Evolutionary conservation across 1,140 invertebrate genomes (phyloP).

Genomic region (Littorina saxatilis): DNA sequence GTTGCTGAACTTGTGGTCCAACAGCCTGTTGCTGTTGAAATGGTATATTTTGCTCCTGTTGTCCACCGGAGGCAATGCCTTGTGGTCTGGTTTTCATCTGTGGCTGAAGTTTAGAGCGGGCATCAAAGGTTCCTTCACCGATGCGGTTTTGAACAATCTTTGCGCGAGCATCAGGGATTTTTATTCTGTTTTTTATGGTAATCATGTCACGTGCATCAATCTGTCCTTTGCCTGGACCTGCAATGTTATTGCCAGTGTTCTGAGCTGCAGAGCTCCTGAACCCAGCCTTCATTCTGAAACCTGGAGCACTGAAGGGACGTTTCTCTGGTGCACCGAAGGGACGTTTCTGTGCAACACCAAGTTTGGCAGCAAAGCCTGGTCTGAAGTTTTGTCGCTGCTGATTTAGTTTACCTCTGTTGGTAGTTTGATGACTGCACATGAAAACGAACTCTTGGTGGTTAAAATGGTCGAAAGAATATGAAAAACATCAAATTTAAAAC

Average conservation of each 20-base stretch:
- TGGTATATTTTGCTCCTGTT: slow-evolving; percentile 19
- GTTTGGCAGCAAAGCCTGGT: slow-evolving; percentile 6
- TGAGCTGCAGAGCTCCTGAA: not conserved
- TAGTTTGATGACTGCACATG: slow-evolving; percentile 26
- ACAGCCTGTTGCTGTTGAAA: slow-evolving; percentile 29
- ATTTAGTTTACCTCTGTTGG: not conserved
- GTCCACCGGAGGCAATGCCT: not conserved
- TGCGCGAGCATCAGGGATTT: slow-evolving; percentile 44
- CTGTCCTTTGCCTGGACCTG: slow-evolving; percentile 31
- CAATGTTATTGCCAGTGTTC: not conserved
- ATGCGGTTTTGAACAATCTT: slow-evolving; percentile 46
- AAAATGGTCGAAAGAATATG: no score
- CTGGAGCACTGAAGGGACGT: slow-evolving; percentile 30
- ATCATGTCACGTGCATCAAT: slow-evolving; percentile 60
- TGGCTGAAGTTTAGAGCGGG: slow-evolving; percentile 39
- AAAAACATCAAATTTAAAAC: no score
- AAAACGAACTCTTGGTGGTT: no score
- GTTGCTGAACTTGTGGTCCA: not conserved
- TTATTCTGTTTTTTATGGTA: slow-evolving; percentile 45
- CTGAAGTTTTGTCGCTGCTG: slow-evolving; percentile 20
- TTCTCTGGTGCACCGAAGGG: no score
- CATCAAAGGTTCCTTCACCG: slow-evolving; percentile 48
- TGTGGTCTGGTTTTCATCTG: not conserved
- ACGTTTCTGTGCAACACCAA: not conserved
- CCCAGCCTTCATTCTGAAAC: not conserved